Conservation (phyloP, 2,888 invertebrate species). For the Spatulosminthurus flaviceps region DNA sequence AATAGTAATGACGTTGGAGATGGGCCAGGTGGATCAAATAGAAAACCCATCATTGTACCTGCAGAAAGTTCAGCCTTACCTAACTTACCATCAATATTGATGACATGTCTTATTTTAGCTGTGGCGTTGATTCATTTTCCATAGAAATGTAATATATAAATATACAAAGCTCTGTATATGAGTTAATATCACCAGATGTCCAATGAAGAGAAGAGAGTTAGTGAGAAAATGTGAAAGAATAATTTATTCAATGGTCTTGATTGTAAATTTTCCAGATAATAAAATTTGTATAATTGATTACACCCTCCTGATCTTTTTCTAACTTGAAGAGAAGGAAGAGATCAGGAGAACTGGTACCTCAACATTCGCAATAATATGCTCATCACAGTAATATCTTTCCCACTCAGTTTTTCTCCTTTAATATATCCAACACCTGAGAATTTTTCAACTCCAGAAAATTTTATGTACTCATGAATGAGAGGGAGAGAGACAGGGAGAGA, state of each 20-base stretch:
- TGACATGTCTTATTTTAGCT: background rate
- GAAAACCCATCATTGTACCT: conserved; percentile 10
- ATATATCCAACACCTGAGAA: too few relatives aligned
- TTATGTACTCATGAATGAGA: too few relatives aligned
- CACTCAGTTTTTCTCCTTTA: too few relatives aligned
- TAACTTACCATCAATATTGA: background rate
- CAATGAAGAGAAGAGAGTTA: background rate
- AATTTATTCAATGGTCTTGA: background rate
- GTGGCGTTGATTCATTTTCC: background rate
- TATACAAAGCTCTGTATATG: too few relatives aligned
- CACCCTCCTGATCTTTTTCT: background rate
- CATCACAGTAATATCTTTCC: too few relatives aligned
- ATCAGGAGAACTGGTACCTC: too few relatives aligned
- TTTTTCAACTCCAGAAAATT: too few relatives aligned
- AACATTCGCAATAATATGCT: too few relatives aligned
- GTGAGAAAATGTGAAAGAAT: background rate
- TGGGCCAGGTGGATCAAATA: conserved; percentile 20
- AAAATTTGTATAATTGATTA: conserved; percentile 5
- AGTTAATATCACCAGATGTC: background rate
- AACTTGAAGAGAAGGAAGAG: too few relatives aligned
- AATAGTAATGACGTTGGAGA: background rate
- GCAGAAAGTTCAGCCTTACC: background rate
- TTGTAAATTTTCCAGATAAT: conserved; percentile 13
- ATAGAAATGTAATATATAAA: background rate
- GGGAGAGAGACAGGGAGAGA: too few relatives aligned